Conservation (phyloP, 2,797 vertebrate species). For the Phrynocephalus guinanensis region DNA sequence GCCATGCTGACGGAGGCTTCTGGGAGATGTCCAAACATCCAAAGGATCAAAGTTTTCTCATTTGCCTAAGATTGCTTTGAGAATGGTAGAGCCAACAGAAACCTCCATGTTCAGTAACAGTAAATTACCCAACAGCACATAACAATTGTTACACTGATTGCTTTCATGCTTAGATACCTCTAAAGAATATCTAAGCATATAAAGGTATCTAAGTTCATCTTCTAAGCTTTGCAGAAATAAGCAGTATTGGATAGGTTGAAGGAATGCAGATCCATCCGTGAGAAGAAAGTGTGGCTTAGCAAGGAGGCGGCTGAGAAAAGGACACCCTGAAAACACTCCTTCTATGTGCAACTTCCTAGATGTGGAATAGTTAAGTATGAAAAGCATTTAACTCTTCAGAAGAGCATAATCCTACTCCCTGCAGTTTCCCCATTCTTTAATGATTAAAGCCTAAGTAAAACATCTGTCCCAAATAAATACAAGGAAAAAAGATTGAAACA, state of each 20-base stretch:
- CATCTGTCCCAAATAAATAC: slow-evolving; percentile 64
- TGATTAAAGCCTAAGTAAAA: slow-evolving; percentile 67
- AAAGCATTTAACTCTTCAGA: slow-evolving; percentile 21
- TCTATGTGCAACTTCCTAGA: background rate
- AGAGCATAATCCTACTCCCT: slow-evolving; percentile 54
- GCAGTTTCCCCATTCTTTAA: slow-evolving; percentile 49
- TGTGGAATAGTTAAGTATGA: background rate
- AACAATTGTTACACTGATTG: background rate
- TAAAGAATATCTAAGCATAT: background rate
- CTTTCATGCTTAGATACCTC: background rate
- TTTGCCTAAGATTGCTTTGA: background rate
- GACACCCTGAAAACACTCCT: too few species aligned
- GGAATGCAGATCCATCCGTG: background rate
- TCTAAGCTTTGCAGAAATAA: background rate
- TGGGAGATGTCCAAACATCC: too few species aligned
- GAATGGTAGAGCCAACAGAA: background rate
- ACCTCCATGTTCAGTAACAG: background rate
- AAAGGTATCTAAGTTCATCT: background rate
- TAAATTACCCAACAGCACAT: background rate
- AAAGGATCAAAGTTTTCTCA: background rate
- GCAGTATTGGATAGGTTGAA: background rate
- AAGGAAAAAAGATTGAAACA: slow-evolving; percentile 54
- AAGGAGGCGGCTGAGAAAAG: background rate
- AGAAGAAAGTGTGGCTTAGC: background rate
- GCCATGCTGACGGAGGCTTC: too few species aligned